A percentile compares a stretch with the other conserved stretches of the same genome.
These are phyloP conservation scores for Sebastes oblongus DNA, from an alignment of 2,797 vertebrate genomes.

Conservation along the genomic window DNA sequence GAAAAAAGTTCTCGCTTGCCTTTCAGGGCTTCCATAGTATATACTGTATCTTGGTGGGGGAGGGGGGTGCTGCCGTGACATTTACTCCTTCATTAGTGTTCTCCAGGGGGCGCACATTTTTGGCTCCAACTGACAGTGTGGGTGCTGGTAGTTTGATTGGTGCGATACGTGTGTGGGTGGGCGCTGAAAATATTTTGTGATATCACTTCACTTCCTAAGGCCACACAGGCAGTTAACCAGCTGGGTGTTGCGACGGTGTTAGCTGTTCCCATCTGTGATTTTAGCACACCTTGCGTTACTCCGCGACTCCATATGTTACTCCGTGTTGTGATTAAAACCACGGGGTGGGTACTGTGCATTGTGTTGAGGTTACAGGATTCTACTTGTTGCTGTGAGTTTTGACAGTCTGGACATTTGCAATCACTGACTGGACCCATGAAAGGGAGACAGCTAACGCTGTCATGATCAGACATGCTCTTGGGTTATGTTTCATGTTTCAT, in stretches of 20 bases:
- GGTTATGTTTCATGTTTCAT: no score
- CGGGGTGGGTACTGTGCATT: no score
- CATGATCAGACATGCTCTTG: no score
- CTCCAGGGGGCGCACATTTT: not conserved
- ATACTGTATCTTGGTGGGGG: not conserved
- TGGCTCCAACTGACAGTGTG: not conserved
- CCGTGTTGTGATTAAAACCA: not conserved
- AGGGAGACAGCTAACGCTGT: not conserved
- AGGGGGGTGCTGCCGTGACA: not conserved
- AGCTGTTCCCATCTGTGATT: not conserved
- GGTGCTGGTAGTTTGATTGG: not conserved
- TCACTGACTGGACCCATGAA: not conserved
- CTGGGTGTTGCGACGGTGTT: not conserved
- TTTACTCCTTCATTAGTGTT: not conserved
- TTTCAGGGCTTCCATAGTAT: no score
- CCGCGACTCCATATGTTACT: not conserved
- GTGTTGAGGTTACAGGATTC: not conserved
- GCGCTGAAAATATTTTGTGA: not conserved
- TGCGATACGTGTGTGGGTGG: not conserved
- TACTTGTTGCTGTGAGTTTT: not conserved
- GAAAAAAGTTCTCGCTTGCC: no score
- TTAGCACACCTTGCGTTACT: not conserved
- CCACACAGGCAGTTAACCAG: not conserved
- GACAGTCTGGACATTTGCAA: not conserved
- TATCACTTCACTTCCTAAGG: not conserved